These are phyloP conservation scores for Arrhamphus sclerolepis DNA, from an alignment of 2,797 vertebrate species.

Conservation along the genomic window DNA sequence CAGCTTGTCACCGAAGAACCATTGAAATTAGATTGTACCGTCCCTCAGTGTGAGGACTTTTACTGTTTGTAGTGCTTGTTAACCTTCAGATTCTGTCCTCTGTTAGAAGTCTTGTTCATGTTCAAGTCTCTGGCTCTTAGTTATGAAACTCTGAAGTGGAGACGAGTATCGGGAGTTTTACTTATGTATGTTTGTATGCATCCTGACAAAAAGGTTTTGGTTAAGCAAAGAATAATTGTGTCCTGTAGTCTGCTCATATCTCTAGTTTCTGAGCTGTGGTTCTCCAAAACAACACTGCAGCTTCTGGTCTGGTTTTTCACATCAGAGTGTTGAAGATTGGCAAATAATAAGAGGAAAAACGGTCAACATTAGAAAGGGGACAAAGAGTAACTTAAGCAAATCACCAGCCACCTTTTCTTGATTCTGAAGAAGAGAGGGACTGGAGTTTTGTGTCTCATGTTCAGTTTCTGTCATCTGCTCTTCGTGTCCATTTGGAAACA, in stretches of 20 bases:
- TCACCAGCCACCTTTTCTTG: conserved; percentile 46
- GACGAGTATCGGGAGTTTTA: conserved; percentile 15
- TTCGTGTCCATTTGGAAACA: conserved; percentile 15
- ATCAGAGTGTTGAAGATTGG: background rate
- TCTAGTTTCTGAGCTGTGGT: background rate
- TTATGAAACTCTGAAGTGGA: conserved; percentile 15
- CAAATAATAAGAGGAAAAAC: background rate
- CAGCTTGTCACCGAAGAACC: too few relatives aligned
- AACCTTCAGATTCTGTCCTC: too few relatives aligned
- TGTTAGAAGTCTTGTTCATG: background rate
- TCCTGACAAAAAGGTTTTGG: conserved; percentile 38
- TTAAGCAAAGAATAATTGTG: conserved; percentile 17
- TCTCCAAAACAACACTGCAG: background rate
- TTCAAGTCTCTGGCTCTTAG: background rate
- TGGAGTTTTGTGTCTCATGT: conserved; percentile 27
- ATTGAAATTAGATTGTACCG: too few relatives aligned
- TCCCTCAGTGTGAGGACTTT: too few relatives aligned
- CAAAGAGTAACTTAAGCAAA: too few relatives aligned
- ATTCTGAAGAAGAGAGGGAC: conserved; percentile 22
- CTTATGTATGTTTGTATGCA: conserved; percentile 4
- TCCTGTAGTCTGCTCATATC: background rate
- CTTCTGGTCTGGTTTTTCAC: background rate
- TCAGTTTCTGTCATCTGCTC: conserved; percentile 18
- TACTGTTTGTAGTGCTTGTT: too few relatives aligned
- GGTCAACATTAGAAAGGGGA: background rate